Evolutionary conservation across 2,113 vertebrate genomes (phyloP), one percentile per base, ranked within the genome.

Genomic region (Nematolebias whitei): DNA sequence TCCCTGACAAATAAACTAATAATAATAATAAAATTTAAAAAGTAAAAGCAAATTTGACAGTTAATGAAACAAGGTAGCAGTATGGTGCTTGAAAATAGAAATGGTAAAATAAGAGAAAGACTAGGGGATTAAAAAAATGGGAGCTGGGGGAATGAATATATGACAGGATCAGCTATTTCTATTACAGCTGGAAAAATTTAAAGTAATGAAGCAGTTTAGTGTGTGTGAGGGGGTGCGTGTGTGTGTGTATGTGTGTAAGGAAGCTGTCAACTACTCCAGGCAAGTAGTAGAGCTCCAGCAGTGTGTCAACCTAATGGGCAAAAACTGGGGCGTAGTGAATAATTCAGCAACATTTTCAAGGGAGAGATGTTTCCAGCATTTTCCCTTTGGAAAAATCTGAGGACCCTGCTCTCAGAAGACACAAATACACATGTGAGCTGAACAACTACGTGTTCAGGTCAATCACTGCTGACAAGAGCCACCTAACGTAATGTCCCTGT

Each of bases 291-390:
- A 85, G 71, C 88, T 90, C 68, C 80, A 82, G 81, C 72, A 85
- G 76, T 83, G 79, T 90, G 85, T 89, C 88, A 89, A 88, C 77
- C 78, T 90, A 90, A 90, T 91, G 84, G 89, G 83, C 84, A 88
- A 81, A 88, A 91, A 91, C 87, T 88, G 85, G 89, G 88, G 78
- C 89, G 75, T 63, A 10, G 79, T 91, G 85, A 91, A 91, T 90
- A 79, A 91, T 91, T 91, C 88, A 91, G 48, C 79, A 87, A 79
- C 78, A 79, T 91, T 90, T 90, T 87, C 86, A 77, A 64, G 80
- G 71, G 73, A 86, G 76, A 90, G 84, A 89, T 4, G 72, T 79
- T 89, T 89, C 87, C 79, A 76, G 82, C 83, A 80, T 84, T 71
- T 72, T 85, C 85, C 80, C 84, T 80, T 38, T 80, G 77, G 84